Evolutionary conservation across 2,113 vertebrate genomes (phyloP), one percentile per base, ranked within the genome.

Genomic region (Hyperoodon ampullatus): DNA sequence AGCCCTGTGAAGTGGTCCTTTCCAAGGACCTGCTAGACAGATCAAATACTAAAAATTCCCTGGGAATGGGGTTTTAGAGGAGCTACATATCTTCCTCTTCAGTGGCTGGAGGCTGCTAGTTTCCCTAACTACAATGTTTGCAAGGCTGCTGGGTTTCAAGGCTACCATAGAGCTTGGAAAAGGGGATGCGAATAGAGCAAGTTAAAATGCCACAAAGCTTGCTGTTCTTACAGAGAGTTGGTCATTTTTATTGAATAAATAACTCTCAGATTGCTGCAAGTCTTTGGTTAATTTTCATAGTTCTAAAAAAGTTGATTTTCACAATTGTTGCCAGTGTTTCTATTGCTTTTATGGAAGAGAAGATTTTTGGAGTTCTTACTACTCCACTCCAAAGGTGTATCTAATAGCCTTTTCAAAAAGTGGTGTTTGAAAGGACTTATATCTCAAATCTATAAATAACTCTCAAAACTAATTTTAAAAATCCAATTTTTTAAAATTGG

Each of bases 261-360:
- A 9, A 71, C 14, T 23, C 39, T n/a, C 39, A 39, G 8, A 83
- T 35, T 35, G 39, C 44, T 86, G 13, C 8, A 85, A 70, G 86
- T 86, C 26, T 84, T 44, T 71, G 60, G 30, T 47, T 96, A 33
- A 44, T 86, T 96, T 89, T 77, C 61, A 82, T 82, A 58, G 12
- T 60, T 87, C 35, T 96, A 65, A 88, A 94, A 85, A 44, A 33
- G 65, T 18, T n/a, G 19, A 30, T 53, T 39, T 94, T 94, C 58
- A 35, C 6, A 44, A 58, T 30, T 86, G 24, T 60, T 58, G 5
- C 28, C 30, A 53, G 18, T 71, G 35, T 66, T 96, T 78, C 66
- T 30, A 7, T 44, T 88, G 61, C 21, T 94, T 93, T 84, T 85
- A 35, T 55, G 53, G 26, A 55, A 61, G 8, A 70, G 19, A 88